Conservation (phyloP, 92 coral and sea anemone genomes). For the Ricordea florida region DNA sequence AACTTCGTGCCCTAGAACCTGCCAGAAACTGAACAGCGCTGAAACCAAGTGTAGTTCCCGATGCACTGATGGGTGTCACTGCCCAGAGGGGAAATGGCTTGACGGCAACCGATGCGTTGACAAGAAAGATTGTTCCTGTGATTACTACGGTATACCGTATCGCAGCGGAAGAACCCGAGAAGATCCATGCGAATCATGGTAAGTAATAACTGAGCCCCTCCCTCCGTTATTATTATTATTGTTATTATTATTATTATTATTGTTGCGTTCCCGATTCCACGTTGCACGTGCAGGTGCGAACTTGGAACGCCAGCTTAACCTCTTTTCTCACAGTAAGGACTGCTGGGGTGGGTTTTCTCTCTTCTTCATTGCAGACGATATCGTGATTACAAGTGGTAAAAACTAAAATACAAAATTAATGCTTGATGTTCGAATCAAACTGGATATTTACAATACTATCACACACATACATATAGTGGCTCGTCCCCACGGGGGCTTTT, state of each 20-base stretch:
- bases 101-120: conserved; percentile 83
- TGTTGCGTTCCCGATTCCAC: background rate
- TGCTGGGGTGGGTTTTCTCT: no score
- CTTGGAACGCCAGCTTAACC: no score
- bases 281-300: no score
- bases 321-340: no score
- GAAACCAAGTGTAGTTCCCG: conserved; percentile 70
- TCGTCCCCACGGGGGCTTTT: no score
- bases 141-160: conserved; percentile 66
- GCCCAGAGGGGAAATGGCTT: conserved; percentile 80
- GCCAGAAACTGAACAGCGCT: conserved; percentile 80
- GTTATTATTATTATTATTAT: background rate
- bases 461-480: no score
- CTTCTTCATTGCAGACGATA: no score
- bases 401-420: no score
- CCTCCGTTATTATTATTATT: no score
- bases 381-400: no score
- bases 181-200: conserved; percentile 83
- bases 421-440: no score
- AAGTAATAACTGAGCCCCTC: conserved; percentile 30
- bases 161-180: conserved; percentile 54
- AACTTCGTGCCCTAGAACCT: conserved; percentile 81
- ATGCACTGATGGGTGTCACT: conserved; percentile 90
- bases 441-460: no score
- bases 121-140: conserved; percentile 71